A percentile compares a stretch with the other conserved stretches of the same genome.
phyloP scores from a whole-genome alignment of 2,888 invertebrate species.

The Lasioglossum villosulum region DNA sequence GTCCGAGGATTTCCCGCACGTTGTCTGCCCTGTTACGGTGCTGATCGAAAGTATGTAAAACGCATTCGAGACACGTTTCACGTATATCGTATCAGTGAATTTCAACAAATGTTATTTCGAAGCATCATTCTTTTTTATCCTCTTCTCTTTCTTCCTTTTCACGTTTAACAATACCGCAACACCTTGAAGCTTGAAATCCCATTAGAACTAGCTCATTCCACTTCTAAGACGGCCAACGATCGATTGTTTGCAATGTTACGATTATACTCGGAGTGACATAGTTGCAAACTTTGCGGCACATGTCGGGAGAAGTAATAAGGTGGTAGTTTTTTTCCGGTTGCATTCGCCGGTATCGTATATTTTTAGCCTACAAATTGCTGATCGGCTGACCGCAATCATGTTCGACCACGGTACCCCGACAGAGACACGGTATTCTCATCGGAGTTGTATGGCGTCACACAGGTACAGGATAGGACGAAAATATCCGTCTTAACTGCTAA shows the following conservation, averaged over 20 bases:
- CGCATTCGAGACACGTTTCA: too few relatives aligned
- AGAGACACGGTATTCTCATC: background rate
- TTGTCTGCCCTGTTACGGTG: background rate
- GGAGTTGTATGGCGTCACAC: background rate
- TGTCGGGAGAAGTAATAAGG: slow-evolving; percentile 13
- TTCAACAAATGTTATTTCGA: too few relatives aligned
- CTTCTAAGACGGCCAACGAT: background rate
- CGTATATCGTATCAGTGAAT: too few relatives aligned
- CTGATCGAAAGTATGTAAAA: background rate
- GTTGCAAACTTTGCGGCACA: slow-evolving; percentile 16
- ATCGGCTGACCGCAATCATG: slow-evolving; percentile 11
- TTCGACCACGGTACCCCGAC: background rate
- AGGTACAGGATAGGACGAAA: background rate
- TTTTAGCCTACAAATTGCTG: slow-evolving; percentile 4
- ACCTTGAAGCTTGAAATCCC: slow-evolving; percentile 3
- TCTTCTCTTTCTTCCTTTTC: background rate
- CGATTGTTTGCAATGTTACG: slow-evolving; percentile 1
- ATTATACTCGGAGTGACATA: background rate
- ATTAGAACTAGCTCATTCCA: slow-evolving; percentile 13
- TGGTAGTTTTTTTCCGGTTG: background rate
- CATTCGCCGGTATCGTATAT: background rate
- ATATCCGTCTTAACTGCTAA: background rate
- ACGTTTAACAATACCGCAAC: background rate
- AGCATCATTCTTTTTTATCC: too few relatives aligned
- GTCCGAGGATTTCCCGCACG: background rate